These are phyloP conservation scores for Tyria jacobaeae DNA, from an alignment of 2,888 invertebrate genomes.

Conservation along the genomic window DNA sequence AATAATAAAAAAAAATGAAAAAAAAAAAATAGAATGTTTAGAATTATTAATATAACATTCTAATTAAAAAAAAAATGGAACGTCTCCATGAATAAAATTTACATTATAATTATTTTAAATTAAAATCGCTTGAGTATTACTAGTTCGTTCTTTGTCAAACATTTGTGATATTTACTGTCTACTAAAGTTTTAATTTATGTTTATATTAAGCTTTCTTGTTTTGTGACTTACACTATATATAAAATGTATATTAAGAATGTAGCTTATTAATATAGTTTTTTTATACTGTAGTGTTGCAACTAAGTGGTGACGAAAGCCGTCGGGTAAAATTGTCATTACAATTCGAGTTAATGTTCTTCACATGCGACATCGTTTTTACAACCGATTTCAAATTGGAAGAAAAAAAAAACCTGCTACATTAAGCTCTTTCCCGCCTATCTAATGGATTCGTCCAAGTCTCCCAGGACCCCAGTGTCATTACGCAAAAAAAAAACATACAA, in stretches of 20 bases:
- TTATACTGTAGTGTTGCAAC: slow-evolving; percentile 14
- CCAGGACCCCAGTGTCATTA: slow-evolving; percentile 83
- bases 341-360: slow-evolving; percentile 69
- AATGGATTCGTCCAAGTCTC: slow-evolving; percentile 86
- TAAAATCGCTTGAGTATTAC: neutral
- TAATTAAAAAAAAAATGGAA: no score
- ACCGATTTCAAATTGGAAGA: slow-evolving; percentile 68
- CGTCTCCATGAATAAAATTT: neutral
- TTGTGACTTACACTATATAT: neutral
- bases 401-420: slow-evolving; percentile 75
- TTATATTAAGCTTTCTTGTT: no score
- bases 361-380: slow-evolving; percentile 66
- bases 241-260: slow-evolving; percentile 29
- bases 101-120: neutral
- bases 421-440: slow-evolving; percentile 83
- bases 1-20: no score
- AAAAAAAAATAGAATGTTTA: no score
- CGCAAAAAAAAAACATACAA: slow-evolving; percentile 68
- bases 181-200: no score
- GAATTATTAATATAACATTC: no score
- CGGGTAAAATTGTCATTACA: slow-evolving; percentile 67
- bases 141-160: neutral
- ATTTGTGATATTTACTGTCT: neutral
- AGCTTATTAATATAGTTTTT: slow-evolving; percentile 18
- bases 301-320: slow-evolving; percentile 16